Conservation (phyloP, 2,113 vertebrate species). For the Chlorodrepanis virens region DNA sequence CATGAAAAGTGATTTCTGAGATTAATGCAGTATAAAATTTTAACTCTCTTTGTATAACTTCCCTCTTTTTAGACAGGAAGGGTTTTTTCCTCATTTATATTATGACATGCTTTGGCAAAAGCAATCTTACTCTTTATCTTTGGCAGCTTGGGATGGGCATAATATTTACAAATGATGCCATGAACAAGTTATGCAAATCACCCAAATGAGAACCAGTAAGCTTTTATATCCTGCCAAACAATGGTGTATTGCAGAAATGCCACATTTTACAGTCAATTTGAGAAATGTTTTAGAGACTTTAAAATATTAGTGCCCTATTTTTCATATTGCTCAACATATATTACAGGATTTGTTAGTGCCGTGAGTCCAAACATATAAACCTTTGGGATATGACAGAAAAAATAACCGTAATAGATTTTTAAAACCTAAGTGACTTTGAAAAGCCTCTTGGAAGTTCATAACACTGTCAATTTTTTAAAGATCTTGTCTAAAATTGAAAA, state of each 20-base stretch:
- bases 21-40: constrained; percentile 29
- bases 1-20: constrained; percentile 18
- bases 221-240: constrained; percentile 57
- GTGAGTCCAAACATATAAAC: neutral
- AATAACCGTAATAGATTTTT: neutral
- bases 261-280: constrained; percentile 63
- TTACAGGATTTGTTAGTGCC: neutral
- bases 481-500: constrained; percentile 63
- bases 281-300: constrained; percentile 47
- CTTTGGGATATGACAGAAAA: neutral
- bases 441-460: constrained; percentile 46
- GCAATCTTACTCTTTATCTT: constrained; percentile 35
- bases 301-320: constrained; percentile 47
- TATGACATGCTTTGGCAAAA: constrained; percentile 17
- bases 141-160: constrained; percentile 34
- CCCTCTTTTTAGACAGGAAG: neutral
- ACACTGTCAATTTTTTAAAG: constrained; percentile 40
- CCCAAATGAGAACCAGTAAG: constrained; percentile 53
- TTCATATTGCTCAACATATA: constrained; percentile 26
- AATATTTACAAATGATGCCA: constrained; percentile 63
- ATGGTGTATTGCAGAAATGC: neutral
- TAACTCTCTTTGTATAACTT: neutral
- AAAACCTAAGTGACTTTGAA: constrained; percentile 48
- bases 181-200: constrained; percentile 63
- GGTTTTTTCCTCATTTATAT: neutral